Conservation (phyloP, 2,797 vertebrate species). For the Gymnothorax reevesii region DNA sequence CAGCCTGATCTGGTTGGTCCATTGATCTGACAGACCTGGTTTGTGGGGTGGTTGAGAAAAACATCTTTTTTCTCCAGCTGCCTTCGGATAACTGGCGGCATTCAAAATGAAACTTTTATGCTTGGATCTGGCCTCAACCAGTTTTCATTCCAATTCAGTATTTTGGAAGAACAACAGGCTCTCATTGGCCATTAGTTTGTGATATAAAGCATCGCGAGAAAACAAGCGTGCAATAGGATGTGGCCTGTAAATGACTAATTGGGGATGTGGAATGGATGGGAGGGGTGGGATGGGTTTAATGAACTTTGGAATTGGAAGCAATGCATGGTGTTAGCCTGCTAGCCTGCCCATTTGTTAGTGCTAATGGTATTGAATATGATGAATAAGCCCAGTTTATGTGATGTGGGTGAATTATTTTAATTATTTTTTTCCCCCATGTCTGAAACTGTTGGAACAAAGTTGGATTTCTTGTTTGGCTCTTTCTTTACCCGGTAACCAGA, state of each 20-base stretch:
- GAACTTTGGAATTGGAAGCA: not conserved
- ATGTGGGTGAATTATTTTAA: constrained; percentile 42
- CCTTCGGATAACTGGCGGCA: not conserved
- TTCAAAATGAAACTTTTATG: not conserved
- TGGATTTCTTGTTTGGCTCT: constrained; percentile 41
- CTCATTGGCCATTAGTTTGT: not conserved
- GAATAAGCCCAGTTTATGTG: constrained; percentile 34
- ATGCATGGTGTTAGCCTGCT: not conserved
- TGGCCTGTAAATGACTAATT: not conserved
- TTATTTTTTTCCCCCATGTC: not conserved
- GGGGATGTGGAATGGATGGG: not conserved
- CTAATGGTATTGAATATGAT: constrained; percentile 60
- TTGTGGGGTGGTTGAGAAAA: not conserved
- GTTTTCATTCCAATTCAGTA: not conserved
- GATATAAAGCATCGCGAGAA: not conserved
- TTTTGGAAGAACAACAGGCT: not conserved
- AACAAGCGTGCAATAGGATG: not conserved
- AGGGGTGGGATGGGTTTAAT: not conserved
- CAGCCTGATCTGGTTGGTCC: not conserved
- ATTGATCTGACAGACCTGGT: not conserved
- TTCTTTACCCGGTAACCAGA: constrained; percentile 44
- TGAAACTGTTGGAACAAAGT: constrained; percentile 6
- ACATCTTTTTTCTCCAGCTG: not conserved
- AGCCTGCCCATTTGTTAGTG: constrained; percentile 22
- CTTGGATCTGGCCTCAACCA: not conserved